Evolutionary conservation across 2,797 vertebrate species (phyloP).

Genomic region (Apogon talboti): DNA sequence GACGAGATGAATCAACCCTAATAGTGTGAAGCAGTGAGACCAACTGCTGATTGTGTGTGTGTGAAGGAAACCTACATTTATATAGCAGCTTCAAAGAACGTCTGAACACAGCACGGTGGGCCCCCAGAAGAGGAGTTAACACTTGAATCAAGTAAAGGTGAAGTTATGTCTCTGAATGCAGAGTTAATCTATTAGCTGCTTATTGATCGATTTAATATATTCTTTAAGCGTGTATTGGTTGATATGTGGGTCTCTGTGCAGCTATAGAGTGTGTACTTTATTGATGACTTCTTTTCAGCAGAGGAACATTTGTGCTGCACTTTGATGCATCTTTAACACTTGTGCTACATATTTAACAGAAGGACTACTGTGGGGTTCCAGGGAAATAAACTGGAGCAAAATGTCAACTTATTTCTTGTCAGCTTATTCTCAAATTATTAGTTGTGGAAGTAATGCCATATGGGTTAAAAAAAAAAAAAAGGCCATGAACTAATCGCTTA

Average conservation of each 20-base stretch:
- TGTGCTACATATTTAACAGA: no score
- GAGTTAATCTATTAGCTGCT: background rate
- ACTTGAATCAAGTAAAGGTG: constrained; percentile 18
- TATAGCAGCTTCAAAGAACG: constrained; percentile 43
- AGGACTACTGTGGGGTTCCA: no score
- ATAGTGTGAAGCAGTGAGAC: constrained; percentile 23
- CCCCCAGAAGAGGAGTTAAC: constrained; percentile 4
- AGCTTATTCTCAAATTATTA: no score
- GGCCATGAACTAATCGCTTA: no score
- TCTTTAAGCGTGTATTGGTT: no score
- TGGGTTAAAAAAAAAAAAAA: no score
- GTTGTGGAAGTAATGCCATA: no score
- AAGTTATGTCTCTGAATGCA: constrained; percentile 23
- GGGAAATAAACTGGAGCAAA: no score
- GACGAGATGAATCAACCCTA: constrained; percentile 46
- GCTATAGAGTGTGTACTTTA: background rate
- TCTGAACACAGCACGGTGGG: constrained; percentile 23
- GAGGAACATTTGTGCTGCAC: background rate
- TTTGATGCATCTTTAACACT: background rate
- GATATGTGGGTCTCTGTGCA: background rate
- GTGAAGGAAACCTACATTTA: constrained; percentile 17
- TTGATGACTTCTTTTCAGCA: background rate
- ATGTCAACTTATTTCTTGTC: no score
- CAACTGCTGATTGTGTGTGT: constrained; percentile 56
- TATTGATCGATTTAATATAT: no score